phyloP scores from a whole-genome alignment of 1,140 invertebrate genomes.

The Chionoecetes opilio region DNA sequence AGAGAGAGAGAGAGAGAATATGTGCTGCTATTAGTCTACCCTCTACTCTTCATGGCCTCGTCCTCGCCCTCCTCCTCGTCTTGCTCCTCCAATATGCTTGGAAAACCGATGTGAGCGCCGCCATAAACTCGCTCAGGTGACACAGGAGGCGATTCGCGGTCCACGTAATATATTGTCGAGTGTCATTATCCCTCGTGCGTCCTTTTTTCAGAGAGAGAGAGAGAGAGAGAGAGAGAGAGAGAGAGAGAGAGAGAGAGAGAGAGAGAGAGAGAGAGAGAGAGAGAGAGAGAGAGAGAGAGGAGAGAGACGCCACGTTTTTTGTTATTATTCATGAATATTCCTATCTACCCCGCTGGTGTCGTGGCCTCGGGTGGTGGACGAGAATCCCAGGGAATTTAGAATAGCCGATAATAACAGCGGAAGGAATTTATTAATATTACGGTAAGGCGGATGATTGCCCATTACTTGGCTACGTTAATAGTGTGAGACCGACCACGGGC shows the following conservation, averaged over 20 bases:
- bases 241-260: no score
- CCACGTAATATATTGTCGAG: constrained; percentile 17
- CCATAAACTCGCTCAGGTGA: neutral
- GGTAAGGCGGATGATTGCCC: constrained; percentile 55
- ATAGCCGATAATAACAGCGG: constrained; percentile 48
- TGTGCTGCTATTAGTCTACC: neutral
- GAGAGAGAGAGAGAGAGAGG: no score
- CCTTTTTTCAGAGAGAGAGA: constrained; percentile 5
- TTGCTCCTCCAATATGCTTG: neutral
- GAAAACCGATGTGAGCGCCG: constrained; percentile 24
- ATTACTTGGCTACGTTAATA: constrained; percentile 48
- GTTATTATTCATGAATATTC: neutral
- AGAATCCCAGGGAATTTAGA: constrained; percentile 17
- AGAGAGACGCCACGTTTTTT: neutral
- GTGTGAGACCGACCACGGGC: neutral
- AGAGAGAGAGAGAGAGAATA: no score
- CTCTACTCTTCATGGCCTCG: neutral
- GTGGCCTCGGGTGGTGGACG: neutral
- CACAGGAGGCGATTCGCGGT: neutral
- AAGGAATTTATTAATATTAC: constrained; percentile 54
- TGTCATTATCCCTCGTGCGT: neutral
- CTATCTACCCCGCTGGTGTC: neutral
- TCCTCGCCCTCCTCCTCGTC: constrained; percentile 1
- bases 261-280: no score
- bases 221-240: no score